Base-by-base conservation (phyloP, 2,113 vertebrate species). In the Scomber japonicus region DNA sequence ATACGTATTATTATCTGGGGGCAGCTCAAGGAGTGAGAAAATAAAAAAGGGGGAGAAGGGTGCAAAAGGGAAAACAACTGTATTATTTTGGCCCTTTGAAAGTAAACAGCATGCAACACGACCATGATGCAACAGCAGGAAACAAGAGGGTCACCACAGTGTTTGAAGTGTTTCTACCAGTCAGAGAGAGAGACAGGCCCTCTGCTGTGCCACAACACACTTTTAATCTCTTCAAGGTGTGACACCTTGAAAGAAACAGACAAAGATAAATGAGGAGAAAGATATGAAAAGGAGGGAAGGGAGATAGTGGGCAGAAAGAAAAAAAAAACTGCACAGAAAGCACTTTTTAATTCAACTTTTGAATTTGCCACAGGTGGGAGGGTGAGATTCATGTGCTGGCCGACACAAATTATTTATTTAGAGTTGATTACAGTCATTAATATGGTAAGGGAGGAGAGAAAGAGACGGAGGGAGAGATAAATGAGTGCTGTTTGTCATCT, bases 351-450 rank as follows among this genome's bases (percentile, higher is more conserved):
- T 75, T 67, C 27, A 78, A 79, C 72, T 89, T 87, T 66, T 75
- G 62, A 81, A 75, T 78, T 74, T 75, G 75, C 72, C 69, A 78
- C 79, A 91, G 75, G 88, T 92, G 83, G 85, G 60, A 80, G 71
- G 68, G 55, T 40, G 49, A 81, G 78, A 88, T 87, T 81, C 70
- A 88, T 87, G 72, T 65, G 75, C 64, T 30, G 16, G 50, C 81
- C 75, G 71, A 85, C 80, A 86, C 88, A 85, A 91, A 91, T 91
- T 79, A 89, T 87, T 88, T 89, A 88, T 87, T 88, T 89, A 81
- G 76, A 79, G 75, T 82, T 92, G 85, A 93, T 93, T 90, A 90
- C 81, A 84, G 78, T 83, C 87, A 91, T 91, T 92, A 92, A 90
- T 87, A 89, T 84, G 40, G 77, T 71, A 64, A 81, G 78, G 82